Base-by-base conservation (phyloP, 2,797 vertebrate species). In the Bradypodion ventrale region DNA sequence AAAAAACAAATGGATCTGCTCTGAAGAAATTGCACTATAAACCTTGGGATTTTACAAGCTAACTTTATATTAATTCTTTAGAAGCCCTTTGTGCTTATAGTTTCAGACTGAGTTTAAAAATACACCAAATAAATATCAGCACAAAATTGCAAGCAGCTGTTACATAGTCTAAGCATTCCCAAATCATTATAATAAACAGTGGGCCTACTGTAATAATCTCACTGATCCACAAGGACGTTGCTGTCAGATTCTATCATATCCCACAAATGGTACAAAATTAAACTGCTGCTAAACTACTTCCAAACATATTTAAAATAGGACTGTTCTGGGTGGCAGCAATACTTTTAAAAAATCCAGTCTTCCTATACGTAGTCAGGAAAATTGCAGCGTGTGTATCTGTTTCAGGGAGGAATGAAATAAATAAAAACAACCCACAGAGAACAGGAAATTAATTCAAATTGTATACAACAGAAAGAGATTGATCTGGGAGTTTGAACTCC, bases 1-100 rank as follows among this genome's bases (percentile, higher is more conserved):
- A n/a, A n/a, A 93, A 93, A 44, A 86, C 87, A 92, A 92, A 91
- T 92, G 85, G 86, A 88, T 60, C 92, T 87, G 86, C 73, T 46
- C 79, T 89, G 85, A 93, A 95, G 66, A 83, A 88, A 92, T 90
- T 68, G 0, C 70, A 87, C 89, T 85, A 88, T 93, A 95, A 95
- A 94, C 63, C 83, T 76, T 83, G 85, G 88, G 85, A 90, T 93
- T 95, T 94, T 92, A 87, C 91, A 90, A 84, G 91, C 85, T 91
- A 90, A 88, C 91, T 91, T 95, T 91, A 92, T 89, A 94, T 89
- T 90, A 92, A 92, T 94, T 94, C 88, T 93, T 94, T 94, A 86
- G 90, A 95, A 92, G 91, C 83, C 63, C 90, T 89, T 92, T 93
- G 86, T 92, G 94, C 90, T 91, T 90, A 89, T 78, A 83, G 92